These are phyloP conservation scores for Archips crataeganus DNA, from an alignment of 2,888 invertebrate species.

Conservation along the genomic window DNA sequence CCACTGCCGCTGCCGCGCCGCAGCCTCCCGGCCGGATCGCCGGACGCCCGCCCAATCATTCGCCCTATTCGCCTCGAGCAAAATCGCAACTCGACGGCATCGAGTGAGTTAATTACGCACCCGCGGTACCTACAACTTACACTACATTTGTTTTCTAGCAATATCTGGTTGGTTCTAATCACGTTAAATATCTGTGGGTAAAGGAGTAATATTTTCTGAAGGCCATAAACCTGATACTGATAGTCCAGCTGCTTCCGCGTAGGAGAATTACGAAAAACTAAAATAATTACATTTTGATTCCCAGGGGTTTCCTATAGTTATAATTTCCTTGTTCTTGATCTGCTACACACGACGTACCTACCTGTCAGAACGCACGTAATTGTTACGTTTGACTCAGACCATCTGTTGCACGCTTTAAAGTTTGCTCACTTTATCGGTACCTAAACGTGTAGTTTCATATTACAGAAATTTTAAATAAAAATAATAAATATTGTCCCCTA, in stretches of 20 bases:
- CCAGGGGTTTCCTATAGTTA: too few relatives aligned
- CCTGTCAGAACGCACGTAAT: not conserved
- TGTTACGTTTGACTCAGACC: not conserved
- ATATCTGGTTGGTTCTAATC: not conserved
- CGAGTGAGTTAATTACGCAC: conserved; percentile 33
- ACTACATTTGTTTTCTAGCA: not conserved
- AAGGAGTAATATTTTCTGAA: not conserved
- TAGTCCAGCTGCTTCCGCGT: not conserved
- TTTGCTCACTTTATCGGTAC: not conserved
- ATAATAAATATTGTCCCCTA: too few relatives aligned
- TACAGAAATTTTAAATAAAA: too few relatives aligned
- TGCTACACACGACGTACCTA: not conserved
- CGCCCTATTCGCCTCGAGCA: conserved; percentile 46
- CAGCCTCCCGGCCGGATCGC: conserved; percentile 62
- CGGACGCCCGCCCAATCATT: conserved; percentile 65
- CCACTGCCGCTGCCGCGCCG: conserved; percentile 65
- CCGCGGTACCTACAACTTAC: conserved; percentile 2
- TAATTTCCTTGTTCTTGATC: too few relatives aligned
- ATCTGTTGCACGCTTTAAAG: not conserved
- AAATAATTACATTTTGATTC: not conserved
- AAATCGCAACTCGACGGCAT: conserved; percentile 29
- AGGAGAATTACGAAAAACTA: not conserved
- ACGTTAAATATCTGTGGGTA: not conserved
- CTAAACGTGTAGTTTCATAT: too few relatives aligned
- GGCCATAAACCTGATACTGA: not conserved